These are phyloP conservation scores for Siniperca obscura DNA, from an alignment of 2,797 vertebrate genomes.

Conservation along the genomic window DNA sequence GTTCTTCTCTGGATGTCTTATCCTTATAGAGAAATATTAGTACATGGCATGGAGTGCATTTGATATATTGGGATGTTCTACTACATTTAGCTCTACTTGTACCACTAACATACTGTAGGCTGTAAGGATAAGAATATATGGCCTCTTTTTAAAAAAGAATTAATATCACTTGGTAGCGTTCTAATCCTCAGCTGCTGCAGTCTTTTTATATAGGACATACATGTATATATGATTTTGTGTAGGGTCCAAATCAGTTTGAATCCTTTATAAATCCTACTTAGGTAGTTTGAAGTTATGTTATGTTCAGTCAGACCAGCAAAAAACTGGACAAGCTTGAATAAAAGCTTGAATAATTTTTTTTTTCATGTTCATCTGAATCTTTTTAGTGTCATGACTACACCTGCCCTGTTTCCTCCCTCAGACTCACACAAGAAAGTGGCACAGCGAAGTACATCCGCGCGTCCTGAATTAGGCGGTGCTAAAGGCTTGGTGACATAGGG, in stretches of 20 bases:
- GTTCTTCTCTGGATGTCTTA: slow-evolving; percentile 62
- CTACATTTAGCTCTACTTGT: slow-evolving; percentile 50
- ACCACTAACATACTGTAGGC: slow-evolving; percentile 30
- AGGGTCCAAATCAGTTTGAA: background rate
- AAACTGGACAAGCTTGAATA: background rate
- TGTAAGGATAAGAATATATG: slow-evolving; percentile 20
- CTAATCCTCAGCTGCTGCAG: slow-evolving; percentile 13
- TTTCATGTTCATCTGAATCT: background rate
- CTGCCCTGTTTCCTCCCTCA: no score
- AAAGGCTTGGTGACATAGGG: no score
- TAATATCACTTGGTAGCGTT: background rate
- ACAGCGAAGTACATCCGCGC: background rate
- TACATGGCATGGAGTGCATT: slow-evolving; percentile 55
- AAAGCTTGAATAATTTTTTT: no score
- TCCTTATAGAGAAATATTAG: slow-evolving; percentile 70
- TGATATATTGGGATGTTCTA: slow-evolving; percentile 62
- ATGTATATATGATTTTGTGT: background rate
- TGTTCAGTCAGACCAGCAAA: background rate
- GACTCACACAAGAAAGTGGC: background rate
- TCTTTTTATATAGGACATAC: background rate
- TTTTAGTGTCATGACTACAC: background rate
- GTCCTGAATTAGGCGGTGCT: background rate
- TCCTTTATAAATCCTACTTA: background rate
- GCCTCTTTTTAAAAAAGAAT: slow-evolving; percentile 21
- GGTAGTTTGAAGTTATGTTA: background rate